Evolutionary conservation across 2,797 vertebrate genomes (phyloP).

Genomic region (Hypotaenidia okinawae): DNA sequence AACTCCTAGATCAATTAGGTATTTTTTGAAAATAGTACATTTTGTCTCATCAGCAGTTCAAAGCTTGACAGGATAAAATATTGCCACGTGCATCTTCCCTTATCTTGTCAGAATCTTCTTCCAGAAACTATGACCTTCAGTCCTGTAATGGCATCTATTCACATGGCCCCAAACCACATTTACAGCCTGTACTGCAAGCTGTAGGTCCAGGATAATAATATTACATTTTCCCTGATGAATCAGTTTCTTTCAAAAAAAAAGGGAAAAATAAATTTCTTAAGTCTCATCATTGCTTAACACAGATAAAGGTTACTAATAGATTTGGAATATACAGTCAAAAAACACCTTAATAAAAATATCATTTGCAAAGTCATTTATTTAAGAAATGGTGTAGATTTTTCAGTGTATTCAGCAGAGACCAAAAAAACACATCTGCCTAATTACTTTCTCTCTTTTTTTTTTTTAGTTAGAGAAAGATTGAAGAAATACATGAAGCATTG

Average conservation of each 20-base stretch:
- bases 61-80: constrained; percentile 22
- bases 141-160: not conserved
- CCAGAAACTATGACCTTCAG: not conserved
- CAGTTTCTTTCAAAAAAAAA: not conserved
- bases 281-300: not conserved
- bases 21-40: not conserved
- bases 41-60: not conserved
- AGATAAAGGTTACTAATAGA: not conserved
- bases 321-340: not conserved
- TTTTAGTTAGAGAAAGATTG: not conserved
- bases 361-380: not conserved
- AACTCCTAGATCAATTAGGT: not conserved
- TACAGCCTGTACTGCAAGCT: not conserved
- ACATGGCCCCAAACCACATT: not conserved
- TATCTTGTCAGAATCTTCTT: constrained; percentile 19
- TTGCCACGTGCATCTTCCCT: not conserved
- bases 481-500: not conserved
- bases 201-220: not conserved
- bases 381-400: not conserved
- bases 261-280: not conserved
- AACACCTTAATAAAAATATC: not conserved
- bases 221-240: not conserved
- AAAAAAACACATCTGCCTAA: not conserved
- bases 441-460: not conserved
- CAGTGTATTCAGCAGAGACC: not conserved